Evolutionary conservation across 2,113 vertebrate species (phyloP), one percentile per base, ranked within the genome.

Genomic region (Macquaria australasica): DNA sequence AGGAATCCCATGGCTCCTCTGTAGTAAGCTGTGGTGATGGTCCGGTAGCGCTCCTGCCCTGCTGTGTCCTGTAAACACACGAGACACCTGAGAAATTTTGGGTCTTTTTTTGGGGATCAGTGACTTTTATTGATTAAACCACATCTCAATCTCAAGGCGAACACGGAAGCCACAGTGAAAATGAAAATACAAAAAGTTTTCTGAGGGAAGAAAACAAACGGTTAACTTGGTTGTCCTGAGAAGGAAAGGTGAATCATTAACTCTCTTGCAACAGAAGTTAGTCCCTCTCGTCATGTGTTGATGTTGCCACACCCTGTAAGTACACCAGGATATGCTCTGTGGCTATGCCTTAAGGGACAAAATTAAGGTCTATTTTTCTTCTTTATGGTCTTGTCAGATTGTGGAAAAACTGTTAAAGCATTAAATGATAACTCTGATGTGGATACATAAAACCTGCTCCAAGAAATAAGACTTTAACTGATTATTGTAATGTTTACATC

Each of bases 11-110:
- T 97, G 73, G 97, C 97, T 39, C 97, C 97, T 71, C 97, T 91
- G 94, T 97, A 97, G 77, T 97, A 97, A 0, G 97, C 96, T 5
- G 96, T 97, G 60, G 97, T 97, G 85, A 97, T 97, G 71, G 97
- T 97, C 20, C 96, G 92, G 86, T 97, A 97, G 11, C 97, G 94
- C 81, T 97, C 97, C 88, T 97, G 97, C 2, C 96, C 97, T 0
- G 97, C 97, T 1, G 97, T 97, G 94, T 97, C 97, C 97, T 97
- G 89, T 34, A 71, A 82, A 87, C 62, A 92, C 43, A 79, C 2
- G 9, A 23, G 39, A 79, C 31, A 43, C 45, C 6, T 43, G 21
- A 53, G 25, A 73, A 41, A 69, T 20, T 18, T 58, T 37, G 14
- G 4, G 1, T 21, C 7, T 39, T n/a, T 34, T 23, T 15, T 4